Evolutionary conservation across 2,113 vertebrate genomes (phyloP).

Genomic region (Xiphorhynchus elegans): DNA sequence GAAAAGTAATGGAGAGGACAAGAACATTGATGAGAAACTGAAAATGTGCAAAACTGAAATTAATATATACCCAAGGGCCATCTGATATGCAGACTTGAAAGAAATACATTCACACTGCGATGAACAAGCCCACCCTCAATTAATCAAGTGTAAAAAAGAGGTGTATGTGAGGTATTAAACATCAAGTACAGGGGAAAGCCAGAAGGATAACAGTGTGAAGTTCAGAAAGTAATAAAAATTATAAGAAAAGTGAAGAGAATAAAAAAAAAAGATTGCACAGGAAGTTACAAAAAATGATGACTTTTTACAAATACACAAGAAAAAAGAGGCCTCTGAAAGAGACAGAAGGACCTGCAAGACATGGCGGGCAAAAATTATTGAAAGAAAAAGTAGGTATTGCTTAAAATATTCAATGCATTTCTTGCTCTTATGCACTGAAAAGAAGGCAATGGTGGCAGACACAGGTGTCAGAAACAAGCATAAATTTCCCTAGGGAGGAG

Average conservation of each 20-base stretch:
- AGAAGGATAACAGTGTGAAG: conserved; percentile 65
- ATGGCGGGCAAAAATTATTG: conserved; percentile 50
- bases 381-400: conserved; percentile 6
- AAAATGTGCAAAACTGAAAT: conserved; percentile 68
- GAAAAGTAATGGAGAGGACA: conserved; percentile 4
- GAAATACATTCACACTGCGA: conserved; percentile 30
- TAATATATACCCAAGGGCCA: conserved; percentile 66
- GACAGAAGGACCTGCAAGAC: conserved; percentile 36
- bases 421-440: conserved; percentile 18
- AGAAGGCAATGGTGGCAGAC: conserved; percentile 1
- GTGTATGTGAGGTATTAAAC: conserved; percentile 49
- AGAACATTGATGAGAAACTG: conserved; percentile 32
- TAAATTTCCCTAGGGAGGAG: conserved; percentile 46
- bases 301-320: conserved; percentile 28
- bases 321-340: conserved; percentile 45
- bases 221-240: conserved; percentile 60
- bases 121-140: conserved; percentile 32
- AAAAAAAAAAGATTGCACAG: conserved; percentile 33
- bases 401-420: conserved; percentile 52
- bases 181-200: conserved; percentile 22
- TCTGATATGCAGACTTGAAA: conserved; percentile 40
- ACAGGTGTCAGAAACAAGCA: conserved; percentile 45
- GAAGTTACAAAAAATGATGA: conserved; percentile 59
- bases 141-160: conserved; percentile 65
- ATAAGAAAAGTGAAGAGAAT: conserved; percentile 68